Evolutionary conservation across 2,888 invertebrate genomes (phyloP), one percentile per base, ranked within the genome.

Genomic region (Aquatica leii): DNA sequence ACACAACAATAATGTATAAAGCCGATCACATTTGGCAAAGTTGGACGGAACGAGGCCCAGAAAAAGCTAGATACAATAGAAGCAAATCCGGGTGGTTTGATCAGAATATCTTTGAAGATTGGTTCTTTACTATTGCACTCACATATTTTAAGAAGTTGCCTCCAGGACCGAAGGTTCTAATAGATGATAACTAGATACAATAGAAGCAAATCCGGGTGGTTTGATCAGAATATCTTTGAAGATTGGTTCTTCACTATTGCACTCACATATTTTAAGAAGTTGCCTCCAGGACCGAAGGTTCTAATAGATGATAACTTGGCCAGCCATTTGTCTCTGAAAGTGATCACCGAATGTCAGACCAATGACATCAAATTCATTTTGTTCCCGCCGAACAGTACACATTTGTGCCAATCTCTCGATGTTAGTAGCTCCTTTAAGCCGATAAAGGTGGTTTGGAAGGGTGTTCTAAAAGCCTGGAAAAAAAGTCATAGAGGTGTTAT

Each of bases 361-460:
- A 52, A 37, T n/a, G 18, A 52, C n/a, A 52, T 52, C n/a, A 5
- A n/a, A 46, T 46, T 17, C 18, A 18, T 46, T 46, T 20, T 46
- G 17, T 9, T 3, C 5, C 46, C 46, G 20, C 18, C 46, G 3
- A 46, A 46, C 18, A 6, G 9, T 2, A 18, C 46, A 46, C 46
- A 46, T 18, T 12, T 43, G 17, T 46, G 46, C n/a, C 18, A 46
- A n/a, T 18, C 46, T 11, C 6, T 46, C 9, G 20, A 20, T 18
- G 18, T 46, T 9, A n/a, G n/a, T n/a, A n/a, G 3, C 15, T 46
- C 1, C n/a, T 46, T 46, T n/a, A 9, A 46, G 9, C 46, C 46
- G 17, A 46, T 46, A 46, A 46, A 46, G 14, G 46, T 14, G 17
- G 17, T 15, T 17, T 46, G 46, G 46, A 2, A 15, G 17, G 17